phyloP scores from a whole-genome alignment of 2,888 invertebrate species.

The Rhodophaea formosa region DNA sequence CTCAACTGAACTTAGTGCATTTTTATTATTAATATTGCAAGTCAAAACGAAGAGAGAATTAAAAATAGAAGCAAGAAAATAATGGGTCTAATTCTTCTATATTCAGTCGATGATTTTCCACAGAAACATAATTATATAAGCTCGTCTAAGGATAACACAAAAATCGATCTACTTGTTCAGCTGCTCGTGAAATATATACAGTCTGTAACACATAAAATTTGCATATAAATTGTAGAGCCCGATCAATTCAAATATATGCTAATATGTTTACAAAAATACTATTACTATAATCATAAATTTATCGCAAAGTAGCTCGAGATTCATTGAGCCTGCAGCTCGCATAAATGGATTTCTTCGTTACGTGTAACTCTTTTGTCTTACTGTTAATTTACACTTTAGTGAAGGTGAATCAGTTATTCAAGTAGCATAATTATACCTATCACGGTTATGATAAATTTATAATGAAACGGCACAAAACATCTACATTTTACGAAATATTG shows the following conservation, averaged over 20 bases:
- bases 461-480: conserved; percentile 13
- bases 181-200: conserved; percentile 17
- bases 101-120: background rate
- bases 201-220: conserved; percentile 14
- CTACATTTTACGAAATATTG: conserved; percentile 16
- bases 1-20: too few relatives aligned
- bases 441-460: background rate
- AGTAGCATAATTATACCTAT: conserved; percentile 3
- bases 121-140: background rate
- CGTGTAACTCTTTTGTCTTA: background rate
- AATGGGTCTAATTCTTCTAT: too few relatives aligned
- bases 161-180: conserved; percentile 11
- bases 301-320: background rate
- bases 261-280: conserved; percentile 13
- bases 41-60: too few relatives aligned
- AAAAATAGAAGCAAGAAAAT: too few relatives aligned
- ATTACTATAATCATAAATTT: conserved; percentile 10
- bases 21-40: too few relatives aligned
- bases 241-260: conserved; percentile 14
- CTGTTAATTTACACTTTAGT: background rate
- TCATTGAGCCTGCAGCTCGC: background rate
- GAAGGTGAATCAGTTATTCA: background rate
- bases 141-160: background rate
- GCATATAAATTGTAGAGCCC: conserved; percentile 14
- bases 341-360: background rate